Conservation (phyloP, 1,140 invertebrate species). For the Magallana angulata region DNA sequence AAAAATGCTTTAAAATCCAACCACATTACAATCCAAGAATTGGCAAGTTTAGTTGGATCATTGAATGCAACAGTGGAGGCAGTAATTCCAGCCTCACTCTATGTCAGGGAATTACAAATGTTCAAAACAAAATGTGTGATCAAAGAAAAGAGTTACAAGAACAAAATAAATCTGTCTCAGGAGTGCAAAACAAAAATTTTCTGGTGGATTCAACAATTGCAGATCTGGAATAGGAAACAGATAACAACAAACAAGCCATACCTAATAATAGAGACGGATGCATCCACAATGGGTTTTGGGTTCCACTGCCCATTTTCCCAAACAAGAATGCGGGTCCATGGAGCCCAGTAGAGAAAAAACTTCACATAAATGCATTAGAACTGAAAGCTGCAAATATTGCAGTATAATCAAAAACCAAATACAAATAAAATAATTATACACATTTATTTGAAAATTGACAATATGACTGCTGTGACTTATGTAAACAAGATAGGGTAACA, state of each 20-base stretch:
- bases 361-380: too few relatives aligned
- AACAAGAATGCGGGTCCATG: constrained; percentile 39
- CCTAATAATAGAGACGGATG: constrained; percentile 43
- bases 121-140: constrained; percentile 37
- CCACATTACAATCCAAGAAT: not conserved
- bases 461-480: constrained; percentile 15
- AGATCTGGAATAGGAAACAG: constrained; percentile 41
- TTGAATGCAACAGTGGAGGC: constrained; percentile 19
- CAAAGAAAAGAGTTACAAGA: not conserved
- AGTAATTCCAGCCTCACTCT: constrained; percentile 18
- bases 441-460: constrained; percentile 20
- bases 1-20: not conserved
- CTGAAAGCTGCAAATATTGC: not conserved
- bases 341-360: not conserved
- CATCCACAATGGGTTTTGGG: constrained; percentile 13
- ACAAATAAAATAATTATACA: constrained; percentile 30
- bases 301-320: not conserved
- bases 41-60: constrained; percentile 21
- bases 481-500: constrained; percentile 39
- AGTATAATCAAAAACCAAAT: not conserved
- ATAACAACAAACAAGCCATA: not conserved
- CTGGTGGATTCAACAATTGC: constrained; percentile 31
- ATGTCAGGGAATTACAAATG: constrained; percentile 35
- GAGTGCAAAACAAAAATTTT: constrained; percentile 41
- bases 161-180: not conserved